Base-by-base conservation (phyloP, 2,888 invertebrate species). In the Volucella bombylans region DNA sequence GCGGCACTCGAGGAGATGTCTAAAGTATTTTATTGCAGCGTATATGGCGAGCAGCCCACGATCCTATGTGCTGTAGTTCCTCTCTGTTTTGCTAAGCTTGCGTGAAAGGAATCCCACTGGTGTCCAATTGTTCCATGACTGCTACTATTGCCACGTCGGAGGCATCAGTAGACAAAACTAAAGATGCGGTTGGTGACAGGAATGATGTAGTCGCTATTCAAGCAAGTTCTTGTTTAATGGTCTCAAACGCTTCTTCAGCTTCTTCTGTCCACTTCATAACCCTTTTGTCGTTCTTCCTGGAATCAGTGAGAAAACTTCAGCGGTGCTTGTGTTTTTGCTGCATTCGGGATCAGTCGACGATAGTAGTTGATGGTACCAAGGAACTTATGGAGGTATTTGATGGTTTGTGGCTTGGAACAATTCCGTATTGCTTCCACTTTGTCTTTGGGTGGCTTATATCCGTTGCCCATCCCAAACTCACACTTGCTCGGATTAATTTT, bases 401-500 rank as follows among this genome's bases (percentile, higher is more conserved):
- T 31, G 8, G 31, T 31, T 54, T 54, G 23, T 2, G 54, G 54
- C 12, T 12, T 18, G 2, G 18, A 10, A 54, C 11, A 54, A n/a
- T 54, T 31, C 10, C 1, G 10, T 1, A 52, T 52, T 52, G 52
- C 52, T 8, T 57, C 55, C 10, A 57, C 55, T 39, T 38, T 31
- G 55, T 57, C 39, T 10, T 12, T 31, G 4, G 55, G 38, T 9
- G 55, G 39, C n/a, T 57, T 57, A 6, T 38, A 38, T 38, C 55
- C 55, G n/a, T 39, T 14, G 38, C n/a, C 38, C 12, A 12, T 57
- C 10, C 55, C 39, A 23, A 57, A 57, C 31, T n/a, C 39, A 39
- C 87, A 88, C 61, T 88, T 88, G 8, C 54, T 61, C 9, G 83
- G 41, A 18, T 89, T 89, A 38, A 88, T 87, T 18, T 65, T 67